phyloP scores from a whole-genome alignment of 2,797 vertebrate species.

The Columba guinea region DNA sequence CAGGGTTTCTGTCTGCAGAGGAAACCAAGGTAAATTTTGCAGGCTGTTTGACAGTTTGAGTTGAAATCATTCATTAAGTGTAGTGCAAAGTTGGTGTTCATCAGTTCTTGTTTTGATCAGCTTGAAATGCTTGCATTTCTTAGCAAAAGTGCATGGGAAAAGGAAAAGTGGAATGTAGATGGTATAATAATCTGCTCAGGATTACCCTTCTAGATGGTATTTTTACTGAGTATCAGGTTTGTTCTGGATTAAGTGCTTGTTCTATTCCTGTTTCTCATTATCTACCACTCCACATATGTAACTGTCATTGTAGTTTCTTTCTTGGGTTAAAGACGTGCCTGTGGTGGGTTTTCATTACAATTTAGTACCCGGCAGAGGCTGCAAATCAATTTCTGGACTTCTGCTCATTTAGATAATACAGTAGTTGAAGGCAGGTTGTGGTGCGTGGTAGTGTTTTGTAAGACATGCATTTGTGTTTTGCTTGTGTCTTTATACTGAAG shows the following conservation, averaged over 20 bases:
- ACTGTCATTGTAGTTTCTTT: background rate
- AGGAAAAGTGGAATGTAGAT: background rate
- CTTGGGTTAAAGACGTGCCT: background rate
- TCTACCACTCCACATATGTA: background rate
- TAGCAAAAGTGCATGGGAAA: background rate
- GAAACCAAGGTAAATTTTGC: slow-evolving; percentile 84
- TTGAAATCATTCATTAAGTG: background rate
- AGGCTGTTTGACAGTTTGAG: background rate
- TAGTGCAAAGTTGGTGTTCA: background rate
- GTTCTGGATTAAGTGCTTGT: background rate
- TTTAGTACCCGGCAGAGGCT: background rate
- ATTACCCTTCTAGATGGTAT: background rate
- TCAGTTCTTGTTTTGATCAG: background rate
- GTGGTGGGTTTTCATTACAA: background rate
- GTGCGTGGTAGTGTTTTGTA: background rate
- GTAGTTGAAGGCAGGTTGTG: background rate
- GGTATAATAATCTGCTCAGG: background rate
- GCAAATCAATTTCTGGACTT: background rate
- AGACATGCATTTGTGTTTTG: background rate
- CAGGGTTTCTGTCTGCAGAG: slow-evolving; percentile 92
- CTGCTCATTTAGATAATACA: background rate
- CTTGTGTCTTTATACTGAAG: background rate
- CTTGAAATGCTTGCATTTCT: background rate
- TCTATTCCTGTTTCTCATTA: background rate
- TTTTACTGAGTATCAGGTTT: background rate